These are phyloP conservation scores for Drosophila micromelanica DNA, from an alignment of 1,140 invertebrate genomes.

Conservation along the genomic window DNA sequence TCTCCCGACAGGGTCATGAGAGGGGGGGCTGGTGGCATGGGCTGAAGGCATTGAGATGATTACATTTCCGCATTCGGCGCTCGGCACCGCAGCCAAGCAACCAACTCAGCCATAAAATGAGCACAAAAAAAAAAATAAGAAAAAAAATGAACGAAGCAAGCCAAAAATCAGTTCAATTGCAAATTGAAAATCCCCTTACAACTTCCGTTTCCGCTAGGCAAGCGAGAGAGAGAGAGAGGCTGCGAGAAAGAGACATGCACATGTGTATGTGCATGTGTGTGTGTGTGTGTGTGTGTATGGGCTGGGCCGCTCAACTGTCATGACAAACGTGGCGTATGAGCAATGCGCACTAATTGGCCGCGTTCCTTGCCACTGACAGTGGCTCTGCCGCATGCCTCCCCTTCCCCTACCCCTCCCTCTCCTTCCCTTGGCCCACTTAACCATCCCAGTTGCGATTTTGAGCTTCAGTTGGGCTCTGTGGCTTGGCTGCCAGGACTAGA, in stretches of 20 bases:
- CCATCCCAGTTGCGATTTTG: conserved; percentile 13
- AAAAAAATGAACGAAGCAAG: conserved; percentile 45
- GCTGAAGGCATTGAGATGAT: conserved; percentile 67
- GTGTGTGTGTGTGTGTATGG: conserved; percentile 13
- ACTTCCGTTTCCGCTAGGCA: conserved; percentile 77
- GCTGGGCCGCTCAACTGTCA: conserved; percentile 49
- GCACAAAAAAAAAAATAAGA: conserved; percentile 54
- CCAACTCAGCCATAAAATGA: conserved; percentile 81
- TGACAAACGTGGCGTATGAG: conserved; percentile 82
- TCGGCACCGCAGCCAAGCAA: conserved; percentile 56
- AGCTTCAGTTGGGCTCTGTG: conserved; percentile 47
- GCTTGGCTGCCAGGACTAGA: conserved; percentile 17
- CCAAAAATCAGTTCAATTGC: conserved; percentile 83
- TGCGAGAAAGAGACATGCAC: neutral
- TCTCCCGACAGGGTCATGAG: neutral
- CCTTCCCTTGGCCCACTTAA: neutral
- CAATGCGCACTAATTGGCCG: conserved; percentile 82
- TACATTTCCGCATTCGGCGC: conserved; percentile 69
- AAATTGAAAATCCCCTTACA: conserved; percentile 83
- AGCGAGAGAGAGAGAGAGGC: conserved; percentile 22
- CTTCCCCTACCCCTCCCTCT: neutral
- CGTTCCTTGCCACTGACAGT: conserved; percentile 56
- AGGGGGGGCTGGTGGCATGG: neutral
- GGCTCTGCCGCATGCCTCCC: conserved; percentile 17
- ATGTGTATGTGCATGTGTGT: conserved; percentile 7